Evolutionary conservation across 2,797 vertebrate genomes (phyloP).

Genomic region (Sibirionetta formosa): DNA sequence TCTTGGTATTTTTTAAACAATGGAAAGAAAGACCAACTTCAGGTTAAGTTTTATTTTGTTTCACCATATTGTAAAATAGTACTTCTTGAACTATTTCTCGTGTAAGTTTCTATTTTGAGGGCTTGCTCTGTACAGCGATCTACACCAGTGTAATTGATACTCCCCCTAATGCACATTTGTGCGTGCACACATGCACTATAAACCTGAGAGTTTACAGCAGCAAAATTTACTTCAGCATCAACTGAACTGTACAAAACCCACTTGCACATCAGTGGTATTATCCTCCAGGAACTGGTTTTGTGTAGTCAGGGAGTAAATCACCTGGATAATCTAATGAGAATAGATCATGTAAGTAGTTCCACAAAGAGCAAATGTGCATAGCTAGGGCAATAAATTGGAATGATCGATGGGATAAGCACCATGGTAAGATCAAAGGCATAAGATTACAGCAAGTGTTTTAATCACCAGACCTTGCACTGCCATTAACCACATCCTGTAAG

Average conservation of each 20-base stretch:
- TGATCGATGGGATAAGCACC: conserved; percentile 21
- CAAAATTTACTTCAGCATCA: not conserved
- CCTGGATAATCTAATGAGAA: conserved; percentile 60
- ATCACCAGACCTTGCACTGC: not conserved
- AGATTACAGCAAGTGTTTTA: conserved; percentile 14
- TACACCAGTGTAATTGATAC: not conserved
- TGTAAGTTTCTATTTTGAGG: not conserved
- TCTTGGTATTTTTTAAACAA: not conserved
- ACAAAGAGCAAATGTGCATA: conserved; percentile 45
- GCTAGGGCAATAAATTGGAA: conserved; percentile 49
- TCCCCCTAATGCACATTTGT: not conserved
- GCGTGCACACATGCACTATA: not conserved
- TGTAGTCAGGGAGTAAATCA: conserved; percentile 39
- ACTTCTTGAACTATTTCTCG: not conserved
- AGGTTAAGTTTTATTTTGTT: not conserved
- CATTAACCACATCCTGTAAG: not conserved
- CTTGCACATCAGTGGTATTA: conserved; percentile 53
- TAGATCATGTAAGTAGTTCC: conserved; percentile 2
- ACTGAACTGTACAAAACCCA: not conserved
- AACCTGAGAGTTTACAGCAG: not conserved
- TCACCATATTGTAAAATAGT: not conserved
- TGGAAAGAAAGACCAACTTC: not conserved
- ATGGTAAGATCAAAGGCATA: conserved; percentile 6
- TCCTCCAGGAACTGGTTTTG: not conserved
- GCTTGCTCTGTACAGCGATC: not conserved